Conservation (phyloP, 1,140 invertebrate genomes). For the Odontomachus brunneus region DNA sequence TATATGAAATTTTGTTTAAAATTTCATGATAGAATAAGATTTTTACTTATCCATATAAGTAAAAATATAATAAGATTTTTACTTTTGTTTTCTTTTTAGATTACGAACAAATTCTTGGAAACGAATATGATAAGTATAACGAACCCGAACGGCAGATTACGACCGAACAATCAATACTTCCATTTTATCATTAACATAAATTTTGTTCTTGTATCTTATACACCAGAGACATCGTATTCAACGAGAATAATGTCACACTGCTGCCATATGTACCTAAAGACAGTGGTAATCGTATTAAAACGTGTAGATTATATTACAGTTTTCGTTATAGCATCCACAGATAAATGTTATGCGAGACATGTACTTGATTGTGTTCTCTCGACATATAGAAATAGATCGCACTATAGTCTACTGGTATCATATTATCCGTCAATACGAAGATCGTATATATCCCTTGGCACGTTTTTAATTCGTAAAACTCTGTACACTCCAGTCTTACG, state of each 20-base stretch:
- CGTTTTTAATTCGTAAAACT: conserved; percentile 61
- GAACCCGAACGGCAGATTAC: not conserved
- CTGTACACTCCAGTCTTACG: conserved; percentile 32
- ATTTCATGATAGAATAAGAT: conserved; percentile 5
- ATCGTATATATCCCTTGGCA: conserved; percentile 66
- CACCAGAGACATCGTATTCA: not conserved
- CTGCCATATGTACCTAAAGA: conserved; percentile 41
- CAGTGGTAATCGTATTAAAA: conserved; percentile 57
- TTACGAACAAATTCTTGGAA: conserved; percentile 19
- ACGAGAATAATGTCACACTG: conserved; percentile 48
- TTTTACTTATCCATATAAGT: no score
- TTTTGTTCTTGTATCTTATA: conserved; percentile 2
- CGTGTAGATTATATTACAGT: conserved; percentile 63
- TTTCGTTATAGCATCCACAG: conserved; percentile 59
- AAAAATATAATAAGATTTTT: not conserved
- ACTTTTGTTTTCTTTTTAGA: not conserved
- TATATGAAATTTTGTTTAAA: conserved; percentile 3
- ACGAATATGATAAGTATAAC: not conserved
- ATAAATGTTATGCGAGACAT: conserved; percentile 58
- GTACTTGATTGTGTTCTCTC: conserved; percentile 32
- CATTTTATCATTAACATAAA: not conserved
- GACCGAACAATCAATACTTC: conserved; percentile 4
- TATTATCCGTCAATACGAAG: conserved; percentile 43
- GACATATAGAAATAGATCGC: conserved; percentile 66
- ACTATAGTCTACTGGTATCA: conserved; percentile 11